These are phyloP conservation scores for Macrosteles quadrilineatus DNA, from an alignment of 1,140 invertebrate genomes.

Conservation along the genomic window DNA sequence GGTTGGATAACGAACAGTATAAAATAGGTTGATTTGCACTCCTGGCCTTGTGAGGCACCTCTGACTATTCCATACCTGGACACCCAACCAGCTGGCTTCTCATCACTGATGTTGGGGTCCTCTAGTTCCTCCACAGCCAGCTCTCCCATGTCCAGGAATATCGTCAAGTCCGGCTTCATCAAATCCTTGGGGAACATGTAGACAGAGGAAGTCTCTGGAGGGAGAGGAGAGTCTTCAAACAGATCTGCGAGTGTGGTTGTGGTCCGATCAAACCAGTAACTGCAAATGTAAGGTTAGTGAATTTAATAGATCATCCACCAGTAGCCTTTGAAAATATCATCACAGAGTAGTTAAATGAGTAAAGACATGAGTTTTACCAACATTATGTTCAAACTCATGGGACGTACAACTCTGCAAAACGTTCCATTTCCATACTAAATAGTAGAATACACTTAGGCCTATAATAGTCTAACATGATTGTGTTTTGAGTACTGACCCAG, in stretches of 20 bases:
- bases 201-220: not conserved
- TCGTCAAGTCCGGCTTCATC: not conserved
- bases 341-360: not conserved
- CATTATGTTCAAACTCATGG: too few relatives aligned
- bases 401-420: not conserved
- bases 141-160: not conserved
- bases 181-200: not conserved
- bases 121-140: not conserved
- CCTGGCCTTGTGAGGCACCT: too few relatives aligned
- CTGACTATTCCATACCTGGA: not conserved
- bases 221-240: not conserved
- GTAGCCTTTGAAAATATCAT: not conserved
- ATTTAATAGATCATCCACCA: not conserved
- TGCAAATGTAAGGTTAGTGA: not conserved
- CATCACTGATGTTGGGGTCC: not conserved
- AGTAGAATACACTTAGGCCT: not conserved
- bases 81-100: not conserved
- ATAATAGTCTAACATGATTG: too few relatives aligned
- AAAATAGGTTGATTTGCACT: too few relatives aligned
- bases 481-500: not conserved
- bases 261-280: not conserved
- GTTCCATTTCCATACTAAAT: not conserved
- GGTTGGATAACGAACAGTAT: too few relatives aligned
- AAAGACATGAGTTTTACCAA: not conserved
- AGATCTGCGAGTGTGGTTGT: not conserved